Evolutionary conservation across 2,113 vertebrate species (phyloP).

Genomic region (Hemicordylus capensis): DNA sequence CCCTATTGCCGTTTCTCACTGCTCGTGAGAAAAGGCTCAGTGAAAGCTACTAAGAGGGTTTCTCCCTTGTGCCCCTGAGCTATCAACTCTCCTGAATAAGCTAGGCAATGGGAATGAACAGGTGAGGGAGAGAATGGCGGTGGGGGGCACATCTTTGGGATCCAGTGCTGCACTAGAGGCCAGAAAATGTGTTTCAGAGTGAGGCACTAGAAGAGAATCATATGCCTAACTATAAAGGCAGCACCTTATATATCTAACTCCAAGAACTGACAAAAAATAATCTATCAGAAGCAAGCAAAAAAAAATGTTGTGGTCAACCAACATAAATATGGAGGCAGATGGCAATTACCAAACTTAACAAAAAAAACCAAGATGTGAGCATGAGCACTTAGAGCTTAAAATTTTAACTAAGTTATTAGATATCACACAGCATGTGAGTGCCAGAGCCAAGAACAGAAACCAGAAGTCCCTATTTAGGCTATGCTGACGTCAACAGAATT

Average conservation of each 20-base stretch:
- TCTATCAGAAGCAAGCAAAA: neutral
- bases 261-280: neutral
- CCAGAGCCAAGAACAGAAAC: slow-evolving; percentile 25
- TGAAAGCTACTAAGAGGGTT: neutral
- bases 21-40: neutral
- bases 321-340: neutral
- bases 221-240: neutral
- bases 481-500: neutral
- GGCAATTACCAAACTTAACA: neutral
- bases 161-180: neutral
- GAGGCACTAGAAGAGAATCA: neutral
- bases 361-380: neutral
- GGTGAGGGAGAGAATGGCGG: neutral
- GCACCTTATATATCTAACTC: neutral
- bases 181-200: neutral
- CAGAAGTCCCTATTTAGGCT: neutral
- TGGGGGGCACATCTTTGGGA: neutral
- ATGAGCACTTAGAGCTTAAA: neutral
- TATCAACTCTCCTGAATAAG: neutral
- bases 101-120: neutral
- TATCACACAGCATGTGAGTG: slow-evolving; percentile 4
- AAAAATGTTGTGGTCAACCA: neutral
- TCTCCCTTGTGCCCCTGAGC: neutral
- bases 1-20: no score
- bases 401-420: slow-evolving; percentile 1